Percentiles rank a stretch among this genome's conserved stretches.
These are phyloP conservation scores for Falco punctatus DNA, from an alignment of 2,113 vertebrate genomes.

Conservation along the genomic window DNA sequence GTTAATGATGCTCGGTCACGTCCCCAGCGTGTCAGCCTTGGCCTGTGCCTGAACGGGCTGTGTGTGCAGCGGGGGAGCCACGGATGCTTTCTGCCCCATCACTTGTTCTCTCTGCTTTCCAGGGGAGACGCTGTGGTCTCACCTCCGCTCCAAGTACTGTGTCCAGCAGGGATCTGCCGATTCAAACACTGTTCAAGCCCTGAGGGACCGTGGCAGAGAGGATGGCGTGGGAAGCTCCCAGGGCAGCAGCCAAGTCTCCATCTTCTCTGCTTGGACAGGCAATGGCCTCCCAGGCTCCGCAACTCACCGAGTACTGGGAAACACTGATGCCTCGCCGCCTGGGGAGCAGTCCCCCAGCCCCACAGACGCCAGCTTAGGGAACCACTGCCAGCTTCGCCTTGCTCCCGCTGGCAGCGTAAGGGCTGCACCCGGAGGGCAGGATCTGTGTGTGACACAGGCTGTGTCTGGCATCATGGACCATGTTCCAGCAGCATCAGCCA, in stretches of 20 bases:
- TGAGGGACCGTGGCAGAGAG: background rate
- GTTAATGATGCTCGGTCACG: rapidly evolving
- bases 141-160: slow-evolving; percentile 73
- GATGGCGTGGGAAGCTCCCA: background rate
- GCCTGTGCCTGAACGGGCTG: background rate
- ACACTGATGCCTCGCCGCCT: background rate
- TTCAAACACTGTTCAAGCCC: slow-evolving; percentile 71
- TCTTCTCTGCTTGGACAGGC: background rate
- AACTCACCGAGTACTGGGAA: background rate
- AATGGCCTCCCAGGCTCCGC: background rate
- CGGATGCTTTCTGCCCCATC: background rate
- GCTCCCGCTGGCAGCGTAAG: background rate
- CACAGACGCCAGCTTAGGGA: background rate
- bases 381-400: background rate
- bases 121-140: slow-evolving; percentile 92
- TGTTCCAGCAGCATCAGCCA: background rate
- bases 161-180: slow-evolving; percentile 57
- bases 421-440: background rate
- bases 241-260: background rate
- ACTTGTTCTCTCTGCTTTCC: background rate
- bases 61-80: rapidly evolving
- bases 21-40: background rate
- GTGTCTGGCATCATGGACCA: background rate
- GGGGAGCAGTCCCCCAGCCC: background rate
- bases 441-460: background rate